A percentile compares a stretch with the other conserved stretches of the same genome.
phyloP scores from a whole-genome alignment of 2,113 vertebrate species.

The Columbina picui region DNA sequence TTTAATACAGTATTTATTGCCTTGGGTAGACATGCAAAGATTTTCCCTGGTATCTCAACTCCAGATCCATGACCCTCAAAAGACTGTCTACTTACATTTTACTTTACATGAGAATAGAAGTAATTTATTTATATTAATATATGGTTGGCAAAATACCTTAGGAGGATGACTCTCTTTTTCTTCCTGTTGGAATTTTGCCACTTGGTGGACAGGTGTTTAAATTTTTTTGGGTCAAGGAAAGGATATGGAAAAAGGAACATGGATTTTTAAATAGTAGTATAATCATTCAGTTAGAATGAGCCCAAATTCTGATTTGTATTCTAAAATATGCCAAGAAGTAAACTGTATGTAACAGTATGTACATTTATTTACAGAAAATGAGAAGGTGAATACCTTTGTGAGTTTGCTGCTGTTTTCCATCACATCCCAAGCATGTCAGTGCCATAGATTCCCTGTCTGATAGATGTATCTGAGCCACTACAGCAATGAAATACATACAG shows the following conservation, averaged over 20 bases:
- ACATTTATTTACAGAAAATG: background rate
- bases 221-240: background rate
- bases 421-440: background rate
- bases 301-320: background rate
- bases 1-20: background rate
- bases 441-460: background rate
- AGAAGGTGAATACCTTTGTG: background rate
- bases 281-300: background rate
- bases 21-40: background rate
- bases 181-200: background rate
- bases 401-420: background rate
- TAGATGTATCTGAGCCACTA: background rate
- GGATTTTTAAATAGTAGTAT: background rate
- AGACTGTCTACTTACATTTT: background rate
- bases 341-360: background rate
- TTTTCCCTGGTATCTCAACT: background rate
- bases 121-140: background rate
- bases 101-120: background rate
- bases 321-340: background rate
- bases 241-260: background rate
- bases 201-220: background rate
- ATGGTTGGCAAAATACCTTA: background rate
- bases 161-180: background rate
- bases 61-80: background rate
- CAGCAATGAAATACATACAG: background rate